A percentile compares a stretch with the other conserved stretches of the same genome.
These are phyloP conservation scores for Eupristina koningsbergeri DNA, from an alignment of 1,140 invertebrate species.

Conservation along the genomic window DNA sequence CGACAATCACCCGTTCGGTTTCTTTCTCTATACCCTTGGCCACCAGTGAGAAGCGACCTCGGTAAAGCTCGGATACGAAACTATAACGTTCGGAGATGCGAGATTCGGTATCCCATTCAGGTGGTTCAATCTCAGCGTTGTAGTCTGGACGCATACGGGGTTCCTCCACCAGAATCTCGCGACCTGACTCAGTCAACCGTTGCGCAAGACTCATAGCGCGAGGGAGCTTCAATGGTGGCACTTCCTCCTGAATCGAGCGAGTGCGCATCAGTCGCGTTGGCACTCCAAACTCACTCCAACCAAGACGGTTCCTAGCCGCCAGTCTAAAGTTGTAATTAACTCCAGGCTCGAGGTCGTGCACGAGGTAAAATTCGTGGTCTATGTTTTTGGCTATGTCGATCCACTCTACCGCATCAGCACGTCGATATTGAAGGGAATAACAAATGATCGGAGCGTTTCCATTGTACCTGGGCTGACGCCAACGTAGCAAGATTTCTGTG, in stretches of 20 bases:
- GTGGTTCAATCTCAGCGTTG: conserved; percentile 80
- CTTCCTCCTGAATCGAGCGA: conserved; percentile 73
- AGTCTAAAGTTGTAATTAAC: conserved; percentile 92
- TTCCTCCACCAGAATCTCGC: conserved; percentile 79
- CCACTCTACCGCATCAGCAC: conserved; percentile 87
- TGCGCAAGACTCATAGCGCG: conserved; percentile 88
- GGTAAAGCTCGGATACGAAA: conserved; percentile 86
- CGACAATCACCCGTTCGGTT: conserved; percentile 81
- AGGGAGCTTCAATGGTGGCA: conserved; percentile 81
- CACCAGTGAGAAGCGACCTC: conserved; percentile 89
- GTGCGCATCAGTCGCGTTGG: conserved; percentile 82
- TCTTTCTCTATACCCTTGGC: conserved; percentile 86
- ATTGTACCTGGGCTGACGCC: conserved; percentile 89
- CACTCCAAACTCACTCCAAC: conserved; percentile 90
- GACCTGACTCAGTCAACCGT: conserved; percentile 85
- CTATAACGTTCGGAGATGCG: conserved; percentile 83
- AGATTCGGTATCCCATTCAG: conserved; percentile 80
- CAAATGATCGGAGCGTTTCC: conserved; percentile 88
- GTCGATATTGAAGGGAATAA: conserved; percentile 88
- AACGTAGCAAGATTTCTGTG: conserved; percentile 88
- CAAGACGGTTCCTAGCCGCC: conserved; percentile 91
- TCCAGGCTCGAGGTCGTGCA: conserved; percentile 83
- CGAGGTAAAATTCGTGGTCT: conserved; percentile 93
- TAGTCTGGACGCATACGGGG: conserved; percentile 80
- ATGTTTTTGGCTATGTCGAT: conserved; percentile 89